Percentiles rank a stretch among this genome's conserved stretches.
These are phyloP conservation scores for Spodoptera litura DNA, from an alignment of 1,140 invertebrate species.

Conservation along the genomic window DNA sequence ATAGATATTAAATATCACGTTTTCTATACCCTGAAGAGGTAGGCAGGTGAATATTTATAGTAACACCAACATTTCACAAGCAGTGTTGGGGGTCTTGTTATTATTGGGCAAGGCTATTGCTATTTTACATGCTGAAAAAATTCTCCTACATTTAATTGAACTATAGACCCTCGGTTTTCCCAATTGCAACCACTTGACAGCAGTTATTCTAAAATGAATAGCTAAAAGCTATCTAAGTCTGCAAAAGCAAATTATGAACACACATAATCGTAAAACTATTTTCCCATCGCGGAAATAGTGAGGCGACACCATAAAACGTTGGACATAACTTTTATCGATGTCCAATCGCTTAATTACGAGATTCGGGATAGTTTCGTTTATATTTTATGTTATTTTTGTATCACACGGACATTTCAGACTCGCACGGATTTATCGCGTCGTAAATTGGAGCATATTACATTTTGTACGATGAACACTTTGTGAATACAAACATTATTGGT, in stretches of 20 bases:
- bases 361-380: neutral
- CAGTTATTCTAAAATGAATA: too few relatives aligned
- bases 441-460: neutral
- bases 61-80: too few relatives aligned
- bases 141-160: too few relatives aligned
- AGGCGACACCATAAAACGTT: conserved; percentile 11
- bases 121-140: too few relatives aligned
- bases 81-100: too few relatives aligned
- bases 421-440: conserved; percentile 6
- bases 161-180: too few relatives aligned
- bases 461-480: neutral
- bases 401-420: neutral
- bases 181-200: too few relatives aligned
- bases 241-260: neutral
- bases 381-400: neutral
- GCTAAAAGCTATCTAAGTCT: too few relatives aligned
- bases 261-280: neutral
- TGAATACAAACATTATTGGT: neutral
- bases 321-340: conserved; percentile 37
- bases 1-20: too few relatives aligned
- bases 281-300: conserved; percentile 6
- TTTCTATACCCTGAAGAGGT: too few relatives aligned
- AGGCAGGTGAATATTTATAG: too few relatives aligned
- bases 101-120: too few relatives aligned
- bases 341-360: neutral